Base-by-base conservation (phyloP, 2,888 invertebrate species). In the Chironomus tentans region DNA sequence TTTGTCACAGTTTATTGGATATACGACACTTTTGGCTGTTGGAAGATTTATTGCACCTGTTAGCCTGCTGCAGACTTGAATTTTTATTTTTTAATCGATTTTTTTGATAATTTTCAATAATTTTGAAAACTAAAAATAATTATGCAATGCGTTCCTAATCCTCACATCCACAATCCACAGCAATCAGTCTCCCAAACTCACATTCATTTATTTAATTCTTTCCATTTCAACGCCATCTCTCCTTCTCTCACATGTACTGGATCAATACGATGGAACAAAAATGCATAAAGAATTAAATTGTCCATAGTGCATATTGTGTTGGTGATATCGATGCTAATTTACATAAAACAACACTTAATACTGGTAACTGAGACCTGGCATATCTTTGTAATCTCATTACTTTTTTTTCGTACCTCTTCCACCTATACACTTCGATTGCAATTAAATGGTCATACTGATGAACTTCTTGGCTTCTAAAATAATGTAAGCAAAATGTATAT, bases 261-360 rank as follows among this genome's bases (percentile, higher is more conserved):
- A 56, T 56, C 56, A 56, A 38, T 38, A 38, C 56, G 56, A 56
- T n/a, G 15, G 7, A n/a, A n/a, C 18, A 18, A 56, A 56, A 56
- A 56, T 56, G 22, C 38, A 38, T 38, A 38, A 38, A 56, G 28
- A 71, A 71, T 71, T 71, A 28, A 62, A 72, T 61, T 62, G 72
- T 72, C 72, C 72, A 72, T 72, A 72, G 46, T 38, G 72, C 38
- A 62, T 38, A 38, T 72, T 70, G 50, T 70, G 70, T 70, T 65
- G 21, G 28, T 61, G 61, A 72, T 72, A 72, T 62, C 72, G 72
- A 61, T 72, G 48, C 62, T 72, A 61, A 72, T 72, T 72, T 72
- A 72, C 72, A 72, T 72, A 72, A 72, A 72, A 61, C 72, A 72
- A 72, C 72, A 72, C 72, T 72, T 72, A 71, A 56, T 22, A 18